phyloP scores from a whole-genome alignment of 2,113 vertebrate species.

The Tauraco erythrolophus region DNA sequence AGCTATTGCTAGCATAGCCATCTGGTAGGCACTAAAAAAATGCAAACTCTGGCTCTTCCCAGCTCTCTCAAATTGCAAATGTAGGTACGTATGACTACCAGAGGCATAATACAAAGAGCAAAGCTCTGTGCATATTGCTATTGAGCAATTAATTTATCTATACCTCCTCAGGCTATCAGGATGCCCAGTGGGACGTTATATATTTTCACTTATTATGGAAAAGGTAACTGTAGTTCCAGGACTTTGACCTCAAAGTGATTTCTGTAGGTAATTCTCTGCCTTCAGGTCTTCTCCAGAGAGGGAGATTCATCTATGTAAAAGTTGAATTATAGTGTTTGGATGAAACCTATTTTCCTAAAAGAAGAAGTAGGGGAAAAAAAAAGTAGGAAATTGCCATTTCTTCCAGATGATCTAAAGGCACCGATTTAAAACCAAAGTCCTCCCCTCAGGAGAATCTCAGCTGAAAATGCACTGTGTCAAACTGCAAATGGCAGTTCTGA shows the following conservation, averaged over 20 bases:
- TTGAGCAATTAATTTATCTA: conserved; percentile 21
- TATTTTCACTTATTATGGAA: conserved; percentile 29
- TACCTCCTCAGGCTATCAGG: conserved; percentile 3
- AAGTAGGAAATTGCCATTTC: not conserved
- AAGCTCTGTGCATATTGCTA: not conserved
- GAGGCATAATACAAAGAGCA: not conserved
- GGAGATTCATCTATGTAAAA: not conserved
- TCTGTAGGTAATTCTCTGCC: conserved; percentile 41
- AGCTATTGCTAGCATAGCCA: not conserved
- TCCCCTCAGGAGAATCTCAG: not conserved
- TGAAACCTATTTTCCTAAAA: not conserved
- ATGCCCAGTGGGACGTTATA: not conserved
- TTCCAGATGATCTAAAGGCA: not conserved
- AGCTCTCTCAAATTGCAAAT: not conserved
- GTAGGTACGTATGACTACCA: not conserved
- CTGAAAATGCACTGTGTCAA: not conserved
- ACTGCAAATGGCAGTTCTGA: conserved; percentile 8
- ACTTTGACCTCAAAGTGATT: conserved; percentile 49
- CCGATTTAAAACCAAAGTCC: not conserved
- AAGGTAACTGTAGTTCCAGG: not conserved
- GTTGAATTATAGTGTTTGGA: not conserved
- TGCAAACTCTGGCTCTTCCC: not conserved
- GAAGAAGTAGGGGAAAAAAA: not conserved
- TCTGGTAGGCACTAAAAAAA: not conserved
- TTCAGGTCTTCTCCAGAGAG: conserved; percentile 26